phyloP scores from a whole-genome alignment of 2,113 vertebrate species.

The Centropus bengalensis region DNA sequence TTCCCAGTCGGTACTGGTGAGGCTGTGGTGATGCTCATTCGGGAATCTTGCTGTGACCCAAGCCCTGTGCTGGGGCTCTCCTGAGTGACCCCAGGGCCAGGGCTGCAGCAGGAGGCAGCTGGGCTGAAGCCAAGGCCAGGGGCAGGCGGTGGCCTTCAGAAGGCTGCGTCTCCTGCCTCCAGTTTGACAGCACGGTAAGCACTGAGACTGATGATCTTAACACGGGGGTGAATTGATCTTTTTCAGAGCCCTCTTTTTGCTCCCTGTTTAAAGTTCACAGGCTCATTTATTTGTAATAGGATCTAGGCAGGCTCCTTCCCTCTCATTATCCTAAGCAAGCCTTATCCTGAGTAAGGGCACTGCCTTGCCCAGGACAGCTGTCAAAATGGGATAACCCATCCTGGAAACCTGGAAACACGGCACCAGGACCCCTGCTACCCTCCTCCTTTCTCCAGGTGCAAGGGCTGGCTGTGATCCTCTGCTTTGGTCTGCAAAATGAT shows the following conservation, averaged over 20 bases:
- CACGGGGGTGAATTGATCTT: not conserved
- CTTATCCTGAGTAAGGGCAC: no score
- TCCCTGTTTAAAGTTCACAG: not conserved
- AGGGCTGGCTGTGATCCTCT: not conserved
- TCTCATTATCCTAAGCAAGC: not conserved
- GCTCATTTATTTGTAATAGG: not conserved
- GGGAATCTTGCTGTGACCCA: not conserved
- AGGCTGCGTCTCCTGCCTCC: not conserved
- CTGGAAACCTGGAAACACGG: not conserved
- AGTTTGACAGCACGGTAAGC: not conserved
- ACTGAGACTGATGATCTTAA: not conserved
- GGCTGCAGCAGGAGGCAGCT: not conserved
- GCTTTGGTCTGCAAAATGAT: not conserved
- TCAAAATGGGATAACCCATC: not conserved
- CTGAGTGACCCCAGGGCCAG: not conserved
- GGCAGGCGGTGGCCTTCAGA: not conserved
- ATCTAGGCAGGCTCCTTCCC: not conserved
- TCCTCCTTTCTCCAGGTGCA: not conserved
- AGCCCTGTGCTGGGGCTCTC: not conserved
- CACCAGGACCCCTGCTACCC: no score
- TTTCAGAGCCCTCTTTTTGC: not conserved
- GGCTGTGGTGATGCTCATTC: not conserved
- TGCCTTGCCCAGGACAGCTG: not conserved
- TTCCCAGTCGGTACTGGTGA: not conserved
- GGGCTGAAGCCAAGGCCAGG: not conserved